Percentiles rank a stretch among this genome's conserved stretches.
phyloP scores from a whole-genome alignment of 1,140 invertebrate species.

The Lerema accius region DNA sequence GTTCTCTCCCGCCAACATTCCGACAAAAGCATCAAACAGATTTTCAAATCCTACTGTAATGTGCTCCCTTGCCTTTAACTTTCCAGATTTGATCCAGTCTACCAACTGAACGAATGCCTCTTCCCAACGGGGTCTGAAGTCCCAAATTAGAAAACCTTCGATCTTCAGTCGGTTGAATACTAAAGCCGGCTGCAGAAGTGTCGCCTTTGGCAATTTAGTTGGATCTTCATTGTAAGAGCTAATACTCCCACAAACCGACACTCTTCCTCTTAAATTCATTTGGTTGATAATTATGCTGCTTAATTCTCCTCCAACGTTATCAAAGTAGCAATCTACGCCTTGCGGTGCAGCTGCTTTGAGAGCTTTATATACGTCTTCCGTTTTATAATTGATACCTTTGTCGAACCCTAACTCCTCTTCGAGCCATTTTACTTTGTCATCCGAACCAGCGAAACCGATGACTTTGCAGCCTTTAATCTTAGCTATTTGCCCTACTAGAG shows the following conservation, averaged over 20 bases:
- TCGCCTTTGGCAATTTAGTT: conserved; percentile 35
- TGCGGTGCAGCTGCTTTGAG: conserved; percentile 84
- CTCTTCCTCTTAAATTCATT: conserved; percentile 83
- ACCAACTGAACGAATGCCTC: conserved; percentile 69
- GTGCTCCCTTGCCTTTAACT: conserved; percentile 82
- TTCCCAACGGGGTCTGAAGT: conserved; percentile 48
- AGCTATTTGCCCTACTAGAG: conserved; percentile 87
- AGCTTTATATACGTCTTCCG: conserved; percentile 72
- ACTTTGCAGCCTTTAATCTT: conserved; percentile 86
- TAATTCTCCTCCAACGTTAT: conserved; percentile 84
- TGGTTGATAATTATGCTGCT: conserved; percentile 82
- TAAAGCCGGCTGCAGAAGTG: conserved; percentile 74
- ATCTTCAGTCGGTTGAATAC: conserved; percentile 67
- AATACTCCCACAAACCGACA: conserved; percentile 84
- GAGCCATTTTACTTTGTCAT: conserved; percentile 87
- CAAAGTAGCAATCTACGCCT: conserved; percentile 84
- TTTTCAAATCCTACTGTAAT: conserved; percentile 84
- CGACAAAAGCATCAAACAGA: conserved; percentile 83
- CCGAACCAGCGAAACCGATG: conserved; percentile 86
- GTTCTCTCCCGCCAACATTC: conserved; percentile 83
- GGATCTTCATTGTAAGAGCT: conserved; percentile 62
- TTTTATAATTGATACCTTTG: conserved; percentile 88
- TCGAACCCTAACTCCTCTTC: conserved; percentile 86
- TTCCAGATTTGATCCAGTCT: conserved; percentile 79
- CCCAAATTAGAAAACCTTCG: conserved; percentile 64